A percentile compares a stretch with the other conserved stretches of the same genome.
phyloP scores from a whole-genome alignment of 2,797 vertebrate genomes.

The Poeciliopsis paucimaculata region DNA sequence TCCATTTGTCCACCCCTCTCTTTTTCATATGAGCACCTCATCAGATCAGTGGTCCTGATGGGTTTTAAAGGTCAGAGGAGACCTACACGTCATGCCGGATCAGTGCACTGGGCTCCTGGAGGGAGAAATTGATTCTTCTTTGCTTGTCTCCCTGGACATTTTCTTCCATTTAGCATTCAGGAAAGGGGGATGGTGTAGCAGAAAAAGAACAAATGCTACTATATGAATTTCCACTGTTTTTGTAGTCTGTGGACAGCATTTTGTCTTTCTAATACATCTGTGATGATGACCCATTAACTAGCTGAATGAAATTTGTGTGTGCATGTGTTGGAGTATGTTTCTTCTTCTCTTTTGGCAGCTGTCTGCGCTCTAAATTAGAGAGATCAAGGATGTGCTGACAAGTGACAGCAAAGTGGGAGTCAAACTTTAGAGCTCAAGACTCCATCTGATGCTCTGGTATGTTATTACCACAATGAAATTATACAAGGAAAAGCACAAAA shows the following conservation, averaged over 20 bases:
- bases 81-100: slow-evolving; percentile 54
- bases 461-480: slow-evolving; percentile 12
- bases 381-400: slow-evolving; percentile 35
- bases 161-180: slow-evolving; percentile 54
- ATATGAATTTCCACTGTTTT: neutral
- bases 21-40: slow-evolving; percentile 46
- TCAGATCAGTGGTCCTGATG: slow-evolving; percentile 70
- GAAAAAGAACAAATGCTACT: neutral
- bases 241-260: slow-evolving; percentile 2
- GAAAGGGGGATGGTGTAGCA: slow-evolving; percentile 27
- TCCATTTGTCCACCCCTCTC: neutral
- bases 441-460: slow-evolving; percentile 18
- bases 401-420: slow-evolving; percentile 15
- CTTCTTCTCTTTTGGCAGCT: slow-evolving; percentile 35
- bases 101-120: slow-evolving; percentile 61
- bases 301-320: slow-evolving; percentile 11
- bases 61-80: slow-evolving; percentile 63
- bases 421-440: slow-evolving; percentile 13
- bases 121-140: slow-evolving; percentile 57
- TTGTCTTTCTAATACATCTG: neutral
- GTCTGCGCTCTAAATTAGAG: slow-evolving; percentile 50
- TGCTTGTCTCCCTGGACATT: slow-evolving; percentile 56
- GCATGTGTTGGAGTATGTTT: neutral
- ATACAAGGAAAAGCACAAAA: slow-evolving; percentile 10
- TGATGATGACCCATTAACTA: slow-evolving; percentile 11